A percentile compares a stretch with the other conserved stretches of the same genome.
These are phyloP conservation scores for Toxotes chatareus DNA, from an alignment of 2,113 vertebrate genomes.

Conservation along the genomic window DNA sequence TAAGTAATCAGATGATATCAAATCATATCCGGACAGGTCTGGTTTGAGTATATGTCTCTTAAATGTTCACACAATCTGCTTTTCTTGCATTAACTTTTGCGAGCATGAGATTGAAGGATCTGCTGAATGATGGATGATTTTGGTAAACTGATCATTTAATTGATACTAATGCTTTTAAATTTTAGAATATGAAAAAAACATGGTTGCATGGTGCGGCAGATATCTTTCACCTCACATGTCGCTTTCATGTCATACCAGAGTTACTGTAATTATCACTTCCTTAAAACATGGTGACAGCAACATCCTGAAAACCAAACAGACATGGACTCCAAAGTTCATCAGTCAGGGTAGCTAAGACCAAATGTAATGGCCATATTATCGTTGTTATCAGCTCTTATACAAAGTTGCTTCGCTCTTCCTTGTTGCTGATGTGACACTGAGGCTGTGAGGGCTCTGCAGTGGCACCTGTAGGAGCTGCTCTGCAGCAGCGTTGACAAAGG, in stretches of 20 bases:
- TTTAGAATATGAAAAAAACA: not conserved
- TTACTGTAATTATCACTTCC: no score
- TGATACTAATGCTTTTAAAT: no score
- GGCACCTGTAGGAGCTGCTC: constrained; percentile 41
- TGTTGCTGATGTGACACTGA: constrained; percentile 39
- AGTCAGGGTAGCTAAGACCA: not conserved
- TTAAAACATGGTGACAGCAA: no score
- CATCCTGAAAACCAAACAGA: no score
- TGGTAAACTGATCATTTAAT: not conserved
- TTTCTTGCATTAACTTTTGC: no score
- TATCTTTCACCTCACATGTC: no score
- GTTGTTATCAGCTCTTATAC: not conserved
- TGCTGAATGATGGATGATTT: not conserved
- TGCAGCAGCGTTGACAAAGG: constrained; percentile 35
- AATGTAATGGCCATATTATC: not conserved
- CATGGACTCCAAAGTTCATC: no score
- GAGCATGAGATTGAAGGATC: not conserved
- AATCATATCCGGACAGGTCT: not conserved
- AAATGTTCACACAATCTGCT: not conserved
- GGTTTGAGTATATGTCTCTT: not conserved
- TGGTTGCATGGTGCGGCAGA: no score
- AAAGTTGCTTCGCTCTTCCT: not conserved
- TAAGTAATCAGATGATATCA: no score
- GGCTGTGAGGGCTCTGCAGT: constrained; percentile 54
- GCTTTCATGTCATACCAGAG: no score